phyloP scores from a whole-genome alignment of 2,888 invertebrate genomes.

The Lasioglossum pauxillum region DNA sequence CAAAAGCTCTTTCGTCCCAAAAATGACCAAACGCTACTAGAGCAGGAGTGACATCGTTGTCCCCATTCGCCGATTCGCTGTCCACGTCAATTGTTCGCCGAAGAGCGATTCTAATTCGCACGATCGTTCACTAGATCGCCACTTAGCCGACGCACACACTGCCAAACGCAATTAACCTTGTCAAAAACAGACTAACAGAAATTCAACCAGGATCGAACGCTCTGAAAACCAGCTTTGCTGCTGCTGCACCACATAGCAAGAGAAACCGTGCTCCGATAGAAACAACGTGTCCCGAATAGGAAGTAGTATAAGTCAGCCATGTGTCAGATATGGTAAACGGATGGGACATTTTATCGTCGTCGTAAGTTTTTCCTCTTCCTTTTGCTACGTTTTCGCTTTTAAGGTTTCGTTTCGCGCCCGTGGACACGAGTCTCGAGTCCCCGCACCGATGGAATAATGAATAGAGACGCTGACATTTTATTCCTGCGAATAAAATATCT shows the following conservation, averaged over 20 bases:
- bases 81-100: conserved; percentile 25
- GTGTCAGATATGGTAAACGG: conserved; percentile 17
- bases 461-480: conserved; percentile 1
- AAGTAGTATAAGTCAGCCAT: conserved; percentile 34
- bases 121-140: conserved; percentile 14
- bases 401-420: neutral
- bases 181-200: conserved; percentile 34
- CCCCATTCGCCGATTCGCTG: conserved; percentile 4
- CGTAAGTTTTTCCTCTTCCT: neutral
- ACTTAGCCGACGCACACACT: conserved; percentile 7
- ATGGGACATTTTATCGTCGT: neutral
- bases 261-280: neutral
- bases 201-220: neutral
- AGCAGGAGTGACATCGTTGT: conserved; percentile 4
- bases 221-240: neutral
- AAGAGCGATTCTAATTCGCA: conserved; percentile 43
- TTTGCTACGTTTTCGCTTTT: neutral
- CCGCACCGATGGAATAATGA: neutral
- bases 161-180: conserved; percentile 41
- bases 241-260: neutral
- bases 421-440: neutral
- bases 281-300: no score
- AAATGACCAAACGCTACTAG: neutral
- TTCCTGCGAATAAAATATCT: conserved; percentile 2
- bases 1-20: neutral